Evolutionary conservation across 2,888 invertebrate genomes (phyloP).

Genomic region (Scelioninae gen. 2): DNA sequence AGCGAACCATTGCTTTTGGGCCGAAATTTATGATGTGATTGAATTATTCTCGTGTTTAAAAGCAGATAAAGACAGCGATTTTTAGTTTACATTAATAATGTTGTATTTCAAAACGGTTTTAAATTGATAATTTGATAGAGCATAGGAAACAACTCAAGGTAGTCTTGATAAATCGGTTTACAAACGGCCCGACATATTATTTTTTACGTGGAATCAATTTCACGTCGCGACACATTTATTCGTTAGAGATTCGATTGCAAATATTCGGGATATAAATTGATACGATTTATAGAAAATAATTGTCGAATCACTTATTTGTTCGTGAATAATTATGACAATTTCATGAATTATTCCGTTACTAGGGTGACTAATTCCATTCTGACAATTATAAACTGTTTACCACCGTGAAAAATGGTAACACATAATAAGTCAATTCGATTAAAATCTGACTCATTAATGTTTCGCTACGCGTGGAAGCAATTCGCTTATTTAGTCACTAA

Average conservation of each 20-base stretch:
- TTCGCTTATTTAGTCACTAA: constrained; percentile 36
- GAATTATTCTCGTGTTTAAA: constrained; percentile 8
- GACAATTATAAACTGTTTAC: constrained; percentile 48
- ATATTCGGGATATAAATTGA: constrained; percentile 8
- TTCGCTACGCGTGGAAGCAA: constrained; percentile 37
- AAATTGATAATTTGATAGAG: constrained; percentile 5
- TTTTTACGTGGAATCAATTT: no score
- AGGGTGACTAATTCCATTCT: constrained; percentile 21
- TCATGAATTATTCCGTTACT: constrained; percentile 38
- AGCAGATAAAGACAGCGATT: constrained; percentile 5
- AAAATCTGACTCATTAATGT: constrained; percentile 47
- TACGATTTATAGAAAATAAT: constrained; percentile 20
- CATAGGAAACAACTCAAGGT: background rate
- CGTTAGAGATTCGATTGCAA: background rate
- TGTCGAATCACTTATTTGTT: constrained; percentile 24
- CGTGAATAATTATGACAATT: constrained; percentile 37
- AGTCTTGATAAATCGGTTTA: background rate
- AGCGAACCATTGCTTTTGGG: constrained; percentile 4
- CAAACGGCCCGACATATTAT: no score
- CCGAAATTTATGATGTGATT: constrained; percentile 3
- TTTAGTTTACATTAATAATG: background rate
- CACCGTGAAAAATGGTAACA: constrained; percentile 38
- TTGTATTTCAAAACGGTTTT: background rate
- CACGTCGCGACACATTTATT: background rate
- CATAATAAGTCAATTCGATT: constrained; percentile 50